A percentile compares a stretch with the other conserved stretches of the same genome.
Conservation (phyloP, 2,797 vertebrate species). For the Tarsius wallacei region DNA sequence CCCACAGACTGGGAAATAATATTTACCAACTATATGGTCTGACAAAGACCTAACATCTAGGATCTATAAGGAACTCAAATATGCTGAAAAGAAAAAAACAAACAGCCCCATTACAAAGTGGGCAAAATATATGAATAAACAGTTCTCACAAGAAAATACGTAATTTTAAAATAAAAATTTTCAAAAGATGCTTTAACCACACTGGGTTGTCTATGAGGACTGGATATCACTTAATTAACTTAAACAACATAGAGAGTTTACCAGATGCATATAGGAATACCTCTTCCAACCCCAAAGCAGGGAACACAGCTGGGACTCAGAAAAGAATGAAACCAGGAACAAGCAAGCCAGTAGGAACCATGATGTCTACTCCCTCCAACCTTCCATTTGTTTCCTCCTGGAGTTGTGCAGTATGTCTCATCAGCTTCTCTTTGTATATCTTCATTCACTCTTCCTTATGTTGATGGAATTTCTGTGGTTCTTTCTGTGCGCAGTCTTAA, state of each 20-base stretch:
- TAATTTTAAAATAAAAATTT: slow-evolving; percentile 56
- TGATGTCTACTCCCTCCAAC: rapidly evolving
- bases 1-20: too few species aligned
- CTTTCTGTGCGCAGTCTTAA: background rate
- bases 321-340: background rate
- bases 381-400: background rate
- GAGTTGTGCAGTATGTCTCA: background rate
- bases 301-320: background rate
- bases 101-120: too few species aligned
- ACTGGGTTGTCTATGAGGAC: background rate
- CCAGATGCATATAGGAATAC: background rate
- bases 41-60: too few species aligned
- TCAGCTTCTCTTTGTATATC: background rate
- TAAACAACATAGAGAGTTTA: background rate
- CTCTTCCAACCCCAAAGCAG: background rate
- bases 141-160: too few species aligned
- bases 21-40: too few species aligned
- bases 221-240: background rate
- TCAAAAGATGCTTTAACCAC: background rate
- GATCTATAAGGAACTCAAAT: too few species aligned
- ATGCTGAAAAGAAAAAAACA: too few species aligned
- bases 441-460: background rate
- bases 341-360: background rate
- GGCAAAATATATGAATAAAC: too few species aligned
- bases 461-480: background rate